These are phyloP conservation scores for Manis javanica DNA, from an alignment of 2,797 vertebrate species.

Conservation along the genomic window DNA sequence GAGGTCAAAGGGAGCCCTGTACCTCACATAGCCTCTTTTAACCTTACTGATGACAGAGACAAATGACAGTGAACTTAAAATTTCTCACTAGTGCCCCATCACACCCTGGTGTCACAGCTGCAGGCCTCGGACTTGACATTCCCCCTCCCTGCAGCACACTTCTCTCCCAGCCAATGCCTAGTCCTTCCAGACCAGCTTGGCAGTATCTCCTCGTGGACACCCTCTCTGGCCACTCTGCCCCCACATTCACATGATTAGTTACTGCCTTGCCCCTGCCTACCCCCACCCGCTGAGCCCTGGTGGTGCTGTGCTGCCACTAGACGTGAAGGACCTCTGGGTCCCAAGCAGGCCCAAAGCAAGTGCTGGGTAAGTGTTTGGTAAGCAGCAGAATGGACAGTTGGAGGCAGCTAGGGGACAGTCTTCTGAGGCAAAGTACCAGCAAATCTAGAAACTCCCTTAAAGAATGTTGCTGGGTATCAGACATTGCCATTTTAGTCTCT, in stretches of 20 bases:
- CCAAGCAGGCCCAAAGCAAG: not conserved
- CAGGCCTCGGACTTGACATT: too few relatives aligned
- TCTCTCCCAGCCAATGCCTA: not conserved
- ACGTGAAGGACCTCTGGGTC: not conserved
- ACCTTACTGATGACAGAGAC: not conserved
- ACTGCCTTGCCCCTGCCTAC: not conserved
- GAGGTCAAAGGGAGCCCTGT: not conserved
- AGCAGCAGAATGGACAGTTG: not conserved
- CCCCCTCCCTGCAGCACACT: not conserved
- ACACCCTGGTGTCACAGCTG: not conserved
- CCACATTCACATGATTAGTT: accelerated
- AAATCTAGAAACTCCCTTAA: not conserved
- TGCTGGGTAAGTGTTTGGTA: not conserved
- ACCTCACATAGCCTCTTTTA: not conserved
- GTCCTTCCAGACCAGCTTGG: not conserved
- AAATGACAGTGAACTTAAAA: not conserved
- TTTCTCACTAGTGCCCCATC: not conserved
- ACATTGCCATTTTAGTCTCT: not conserved
- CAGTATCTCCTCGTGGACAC: too few relatives aligned
- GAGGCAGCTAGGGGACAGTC: not conserved
- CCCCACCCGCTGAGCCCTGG: accelerated
- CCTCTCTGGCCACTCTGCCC: not conserved
- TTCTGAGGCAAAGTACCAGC: not conserved
- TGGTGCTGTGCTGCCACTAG: too few relatives aligned
- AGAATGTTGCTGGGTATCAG: not conserved